Conservation (phyloP, 2,888 invertebrate species). For the Elegia similella region DNA sequence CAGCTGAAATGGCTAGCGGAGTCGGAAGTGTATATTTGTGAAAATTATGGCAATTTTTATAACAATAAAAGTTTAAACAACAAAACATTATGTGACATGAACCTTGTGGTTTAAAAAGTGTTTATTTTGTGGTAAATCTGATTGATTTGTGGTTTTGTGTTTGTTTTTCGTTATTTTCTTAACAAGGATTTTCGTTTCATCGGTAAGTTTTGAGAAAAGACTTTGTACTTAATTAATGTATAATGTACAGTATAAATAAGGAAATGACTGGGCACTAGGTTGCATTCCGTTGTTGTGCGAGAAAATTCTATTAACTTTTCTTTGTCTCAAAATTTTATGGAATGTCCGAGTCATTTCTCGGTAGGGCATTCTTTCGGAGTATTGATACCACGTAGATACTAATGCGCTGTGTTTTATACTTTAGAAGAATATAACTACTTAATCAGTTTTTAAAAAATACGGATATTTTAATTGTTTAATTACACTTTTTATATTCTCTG, state of each 20-base stretch:
- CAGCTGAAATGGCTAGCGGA: conserved; percentile 9
- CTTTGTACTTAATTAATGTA: conserved; percentile 1
- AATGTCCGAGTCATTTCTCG: not conserved
- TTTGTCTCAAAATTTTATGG: not conserved
- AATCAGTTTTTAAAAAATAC: too few relatives aligned
- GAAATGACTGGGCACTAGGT: not conserved
- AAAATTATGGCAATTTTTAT: conserved; percentile 4
- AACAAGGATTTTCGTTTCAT: conserved; percentile 28
- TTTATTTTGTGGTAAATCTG: conserved; percentile 32
- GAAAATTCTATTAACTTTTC: not conserved
- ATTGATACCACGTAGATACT: not conserved
- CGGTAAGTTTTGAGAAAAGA: conserved; percentile 26
- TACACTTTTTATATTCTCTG: too few relatives aligned
- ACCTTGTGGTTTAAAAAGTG: conserved; percentile 33
- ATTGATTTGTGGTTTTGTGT: conserved; percentile 27
- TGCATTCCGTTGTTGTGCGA: not conserved
- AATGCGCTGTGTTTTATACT: too few relatives aligned
- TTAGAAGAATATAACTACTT: too few relatives aligned
- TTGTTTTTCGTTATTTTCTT: conserved; percentile 30
- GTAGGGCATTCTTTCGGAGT: not conserved
- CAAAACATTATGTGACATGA: conserved; percentile 35
- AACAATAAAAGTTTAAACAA: conserved; percentile 15
- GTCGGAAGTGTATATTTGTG: conserved; percentile 7
- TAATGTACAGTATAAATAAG: not conserved
- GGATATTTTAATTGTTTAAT: too few relatives aligned